Base-by-base conservation (phyloP, 2,797 vertebrate genomes). In the Rhyacichthys aspro region DNA sequence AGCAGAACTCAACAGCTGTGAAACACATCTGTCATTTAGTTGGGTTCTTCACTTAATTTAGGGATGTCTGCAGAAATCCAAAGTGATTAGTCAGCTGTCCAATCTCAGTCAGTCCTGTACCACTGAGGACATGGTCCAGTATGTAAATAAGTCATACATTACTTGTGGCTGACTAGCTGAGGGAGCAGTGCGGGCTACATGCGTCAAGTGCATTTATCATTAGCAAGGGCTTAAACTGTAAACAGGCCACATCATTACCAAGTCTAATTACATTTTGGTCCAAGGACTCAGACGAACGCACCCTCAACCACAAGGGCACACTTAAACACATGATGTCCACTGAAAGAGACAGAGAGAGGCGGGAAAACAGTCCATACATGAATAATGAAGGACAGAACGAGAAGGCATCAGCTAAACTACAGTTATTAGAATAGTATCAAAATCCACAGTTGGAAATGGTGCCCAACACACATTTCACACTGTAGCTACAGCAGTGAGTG, bases 231-330 rank as follows among this genome's bases (percentile, higher is more conserved):
- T 91, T 89, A 81, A 87, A 88, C 85, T 85, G 86, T 91, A 93
- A 94, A 92, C 89, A 92, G 88, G 82, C 89, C 82, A 86, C 79
- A 85, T 87, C 79, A 89, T 93, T 92, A 86, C 81, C 84, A 88
- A 91, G 80, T 92, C 91, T 93, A 92, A 95, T 94, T 91, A 93
- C 59, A 89, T 83, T 74, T 82, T 83, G 63, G 81, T 84, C 72
- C 75, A 73, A 84, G 80, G 88, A 88, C 87, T 88, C 65, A 77
- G 59, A 78, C 57, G 70, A 61, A 67, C 55, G 47, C 60, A 53
- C 44, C 53, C 38, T 52, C 44, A 59, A n/a, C n/a, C 54, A 47
- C 71, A 76, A 80, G 72, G 64, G 46, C 78, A 63, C 52, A 46
- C 46, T 44, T 16, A 61, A 19, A 59, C 56, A 70, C 9, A 48